phyloP scores from a whole-genome alignment of 2,113 vertebrate species.

The Mesitornis unicolor region DNA sequence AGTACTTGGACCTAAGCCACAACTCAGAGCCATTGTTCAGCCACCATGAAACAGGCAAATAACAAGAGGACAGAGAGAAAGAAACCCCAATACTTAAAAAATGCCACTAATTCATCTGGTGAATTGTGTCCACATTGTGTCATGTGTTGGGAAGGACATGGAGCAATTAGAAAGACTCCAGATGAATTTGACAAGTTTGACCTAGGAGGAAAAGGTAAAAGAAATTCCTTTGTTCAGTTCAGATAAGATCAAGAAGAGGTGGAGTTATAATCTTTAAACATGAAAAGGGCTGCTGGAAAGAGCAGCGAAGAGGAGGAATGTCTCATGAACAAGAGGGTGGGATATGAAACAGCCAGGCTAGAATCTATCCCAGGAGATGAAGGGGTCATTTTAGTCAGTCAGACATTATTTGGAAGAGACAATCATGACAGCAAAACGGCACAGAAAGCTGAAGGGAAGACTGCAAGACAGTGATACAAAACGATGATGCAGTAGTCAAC shows the following conservation, averaged over 20 bases:
- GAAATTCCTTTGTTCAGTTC: not conserved
- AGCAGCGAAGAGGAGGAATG: not conserved
- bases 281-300: not conserved
- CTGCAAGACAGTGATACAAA: not conserved
- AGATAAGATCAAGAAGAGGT: not conserved
- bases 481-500: not conserved
- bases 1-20: not conserved
- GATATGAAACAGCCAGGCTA: rapidly evolving
- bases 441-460: not conserved
- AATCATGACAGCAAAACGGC: not conserved
- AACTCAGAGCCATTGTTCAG: not conserved
- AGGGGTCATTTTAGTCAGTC: not conserved
- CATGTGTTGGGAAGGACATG: not conserved
- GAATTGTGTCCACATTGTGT: not conserved
- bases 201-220: not conserved
- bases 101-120: not conserved
- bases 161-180: not conserved
- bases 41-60: not conserved
- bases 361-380: not conserved
- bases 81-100: not conserved
- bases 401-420: not conserved
- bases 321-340: not conserved
- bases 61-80: not conserved
- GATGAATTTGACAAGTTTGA: not conserved
- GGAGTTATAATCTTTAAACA: not conserved